Conservation (phyloP, 2,888 invertebrate species). For the Mycogona germanica region DNA sequence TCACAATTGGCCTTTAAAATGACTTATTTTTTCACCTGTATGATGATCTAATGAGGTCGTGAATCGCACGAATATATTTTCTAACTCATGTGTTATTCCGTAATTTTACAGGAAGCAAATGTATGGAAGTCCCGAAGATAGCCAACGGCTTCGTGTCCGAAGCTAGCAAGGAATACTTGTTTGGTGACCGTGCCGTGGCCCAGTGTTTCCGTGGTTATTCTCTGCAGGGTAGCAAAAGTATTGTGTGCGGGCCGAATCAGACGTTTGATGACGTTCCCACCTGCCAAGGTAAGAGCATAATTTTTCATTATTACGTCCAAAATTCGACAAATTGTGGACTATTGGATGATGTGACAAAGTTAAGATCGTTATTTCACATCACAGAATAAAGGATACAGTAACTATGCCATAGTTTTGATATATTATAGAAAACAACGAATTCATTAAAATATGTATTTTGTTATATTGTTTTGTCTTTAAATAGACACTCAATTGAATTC, state of each 20-base stretch:
- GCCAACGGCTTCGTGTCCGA: conserved; percentile 80
- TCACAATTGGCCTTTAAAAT: too few relatives aligned
- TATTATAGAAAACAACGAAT: too few relatives aligned
- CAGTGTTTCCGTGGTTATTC: conserved; percentile 86
- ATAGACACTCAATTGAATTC: too few relatives aligned
- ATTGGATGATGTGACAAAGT: too few relatives aligned
- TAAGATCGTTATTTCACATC: too few relatives aligned
- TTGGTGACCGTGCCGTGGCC: conserved; percentile 78
- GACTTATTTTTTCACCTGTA: neutral
- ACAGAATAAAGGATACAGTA: too few relatives aligned
- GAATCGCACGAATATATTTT: neutral
- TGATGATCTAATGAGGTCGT: neutral
- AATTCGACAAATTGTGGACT: too few relatives aligned
- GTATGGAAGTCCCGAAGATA: conserved; percentile 40
- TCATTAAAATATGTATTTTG: too few relatives aligned
- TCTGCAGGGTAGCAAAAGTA: conserved; percentile 60
- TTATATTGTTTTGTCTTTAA: too few relatives aligned
- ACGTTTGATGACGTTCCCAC: conserved; percentile 69
- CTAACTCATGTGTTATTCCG: too few relatives aligned
- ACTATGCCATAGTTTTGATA: too few relatives aligned
- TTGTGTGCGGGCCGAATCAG: conserved; percentile 76
- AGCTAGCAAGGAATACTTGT: conserved; percentile 58
- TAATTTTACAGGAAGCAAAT: conserved; percentile 23
- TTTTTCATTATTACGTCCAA: too few relatives aligned
- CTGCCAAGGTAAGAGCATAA: conserved; percentile 51